A percentile compares a stretch with the other conserved stretches of the same genome.
These are phyloP conservation scores for Caenorhabditis japonica DNA, from an alignment of 2,888 invertebrate genomes.

Conservation along the genomic window DNA sequence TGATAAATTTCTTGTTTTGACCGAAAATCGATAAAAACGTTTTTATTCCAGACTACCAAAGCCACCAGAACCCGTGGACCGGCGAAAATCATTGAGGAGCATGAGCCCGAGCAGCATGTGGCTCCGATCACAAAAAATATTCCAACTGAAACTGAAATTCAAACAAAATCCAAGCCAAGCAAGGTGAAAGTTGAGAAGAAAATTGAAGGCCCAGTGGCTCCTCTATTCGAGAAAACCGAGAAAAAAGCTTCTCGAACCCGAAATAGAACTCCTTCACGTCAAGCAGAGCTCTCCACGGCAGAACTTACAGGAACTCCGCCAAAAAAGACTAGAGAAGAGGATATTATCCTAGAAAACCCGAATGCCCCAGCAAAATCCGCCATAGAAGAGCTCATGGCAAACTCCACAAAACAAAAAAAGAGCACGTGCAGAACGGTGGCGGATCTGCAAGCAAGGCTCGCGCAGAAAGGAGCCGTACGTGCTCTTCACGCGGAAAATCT, in stretches of 20 bases:
- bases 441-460: slow-evolving; percentile 48
- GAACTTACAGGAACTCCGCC: slow-evolving; percentile 45
- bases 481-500: slow-evolving; percentile 47
- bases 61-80: too few species aligned
- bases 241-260: slow-evolving; percentile 10
- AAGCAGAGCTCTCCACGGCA: slow-evolving; percentile 11
- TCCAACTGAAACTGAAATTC: too few species aligned
- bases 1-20: too few species aligned
- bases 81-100: background rate
- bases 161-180: too few species aligned
- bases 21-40: background rate
- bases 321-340: slow-evolving; percentile 26
- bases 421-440: slow-evolving; percentile 39
- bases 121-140: too few species aligned
- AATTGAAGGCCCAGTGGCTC: background rate
- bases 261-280: slow-evolving; percentile 30
- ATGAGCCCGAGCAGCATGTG: too few species aligned
- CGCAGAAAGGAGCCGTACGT: slow-evolving; percentile 38
- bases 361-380: slow-evolving; percentile 17
- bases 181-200: background rate
- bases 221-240: background rate
- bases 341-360: slow-evolving; percentile 13
- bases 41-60: background rate
- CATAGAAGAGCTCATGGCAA: slow-evolving; percentile 29
- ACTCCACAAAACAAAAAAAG: slow-evolving; percentile 13